Conservation (phyloP, 2,888 invertebrate species). For the Thyatira batis region DNA sequence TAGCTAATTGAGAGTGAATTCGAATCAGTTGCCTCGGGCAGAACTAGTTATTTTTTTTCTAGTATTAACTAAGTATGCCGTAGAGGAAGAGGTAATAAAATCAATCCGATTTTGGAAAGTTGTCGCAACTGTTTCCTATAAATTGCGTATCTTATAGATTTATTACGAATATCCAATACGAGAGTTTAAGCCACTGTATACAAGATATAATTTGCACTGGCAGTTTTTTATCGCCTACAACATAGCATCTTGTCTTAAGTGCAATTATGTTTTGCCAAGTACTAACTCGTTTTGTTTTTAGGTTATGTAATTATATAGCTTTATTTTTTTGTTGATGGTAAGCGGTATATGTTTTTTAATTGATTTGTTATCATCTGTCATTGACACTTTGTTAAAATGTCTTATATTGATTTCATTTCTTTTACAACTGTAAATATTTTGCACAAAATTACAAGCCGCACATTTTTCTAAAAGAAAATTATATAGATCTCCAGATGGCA, state of each 20-base stretch:
- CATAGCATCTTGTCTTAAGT: not conserved
- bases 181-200: slow-evolving; percentile 9
- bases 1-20: slow-evolving; percentile 36
- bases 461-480: too few relatives aligned
- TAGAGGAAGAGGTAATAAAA: slow-evolving; percentile 37
- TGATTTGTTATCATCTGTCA: slow-evolving; percentile 13
- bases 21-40: slow-evolving; percentile 25
- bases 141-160: not conserved
- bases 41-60: slow-evolving; percentile 27
- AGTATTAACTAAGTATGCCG: slow-evolving; percentile 29
- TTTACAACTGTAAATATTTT: too few relatives aligned
- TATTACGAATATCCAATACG: not conserved
- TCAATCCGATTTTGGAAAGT: slow-evolving; percentile 51
- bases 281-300: slow-evolving; percentile 34
- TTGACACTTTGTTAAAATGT: slow-evolving; percentile 1
- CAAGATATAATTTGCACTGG: slow-evolving; percentile 22
- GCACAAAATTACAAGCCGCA: too few relatives aligned
- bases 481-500: too few relatives aligned
- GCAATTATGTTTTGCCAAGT: slow-evolving; percentile 2
- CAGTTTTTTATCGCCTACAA: not conserved
- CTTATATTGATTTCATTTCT: not conserved
- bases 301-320: slow-evolving; percentile 45
- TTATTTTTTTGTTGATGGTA: slow-evolving; percentile 46
- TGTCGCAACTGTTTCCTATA: slow-evolving; percentile 10
- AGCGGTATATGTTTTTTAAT: slow-evolving; percentile 26